Evolutionary conservation across 2,888 invertebrate species (phyloP).

Genomic region (Neria commutata): DNA sequence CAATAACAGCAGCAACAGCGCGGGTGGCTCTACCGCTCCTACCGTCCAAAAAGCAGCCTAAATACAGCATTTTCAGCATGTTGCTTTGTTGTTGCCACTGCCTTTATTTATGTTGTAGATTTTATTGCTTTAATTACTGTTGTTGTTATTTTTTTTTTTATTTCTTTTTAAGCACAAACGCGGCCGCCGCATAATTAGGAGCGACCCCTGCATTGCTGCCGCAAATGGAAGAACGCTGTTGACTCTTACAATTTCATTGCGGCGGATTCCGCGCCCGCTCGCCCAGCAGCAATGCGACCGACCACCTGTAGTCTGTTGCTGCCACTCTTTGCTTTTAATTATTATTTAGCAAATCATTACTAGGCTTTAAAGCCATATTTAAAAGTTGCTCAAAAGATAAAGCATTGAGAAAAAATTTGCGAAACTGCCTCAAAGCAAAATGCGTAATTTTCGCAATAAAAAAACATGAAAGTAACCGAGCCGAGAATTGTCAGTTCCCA

Average conservation of each 20-base stretch:
- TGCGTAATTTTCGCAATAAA: neutral
- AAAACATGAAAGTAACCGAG: neutral
- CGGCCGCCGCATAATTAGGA: neutral
- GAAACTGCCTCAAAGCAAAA: neutral
- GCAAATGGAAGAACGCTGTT: neutral
- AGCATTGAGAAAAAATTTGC: neutral
- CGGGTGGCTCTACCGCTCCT: neutral
- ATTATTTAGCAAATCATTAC: neutral
- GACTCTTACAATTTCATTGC: neutral
- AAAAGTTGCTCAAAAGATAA: neutral
- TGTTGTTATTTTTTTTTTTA: neutral
- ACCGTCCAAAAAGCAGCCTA: neutral
- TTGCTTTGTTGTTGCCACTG: conserved; percentile 13
- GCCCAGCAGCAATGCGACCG: conserved; percentile 9
- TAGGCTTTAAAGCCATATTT: neutral
- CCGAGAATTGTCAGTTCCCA: neutral
- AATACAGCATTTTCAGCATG: neutral
- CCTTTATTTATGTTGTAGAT: conserved; percentile 5
- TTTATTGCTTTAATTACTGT: conserved; percentile 13
- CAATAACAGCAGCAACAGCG: neutral
- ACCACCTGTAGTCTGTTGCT: conserved; percentile 12
- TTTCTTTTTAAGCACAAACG: neutral
- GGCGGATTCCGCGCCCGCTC: no score
- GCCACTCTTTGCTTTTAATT: neutral
- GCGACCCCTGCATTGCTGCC: neutral